These are phyloP conservation scores for Coracias cyanogaster DNA, from an alignment of 2,797 vertebrate species.

Conservation along the genomic window DNA sequence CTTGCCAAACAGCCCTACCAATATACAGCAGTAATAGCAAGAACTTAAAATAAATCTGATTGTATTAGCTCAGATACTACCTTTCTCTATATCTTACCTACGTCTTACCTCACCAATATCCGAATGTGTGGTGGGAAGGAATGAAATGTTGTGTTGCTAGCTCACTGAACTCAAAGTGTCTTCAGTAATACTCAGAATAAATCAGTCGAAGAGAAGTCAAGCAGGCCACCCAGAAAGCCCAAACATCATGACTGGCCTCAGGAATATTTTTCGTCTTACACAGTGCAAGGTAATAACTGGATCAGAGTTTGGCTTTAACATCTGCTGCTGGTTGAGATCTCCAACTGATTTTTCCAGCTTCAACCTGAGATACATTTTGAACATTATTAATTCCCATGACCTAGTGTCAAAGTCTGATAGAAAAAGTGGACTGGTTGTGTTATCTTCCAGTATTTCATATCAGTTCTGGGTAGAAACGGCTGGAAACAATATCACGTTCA, in stretches of 20 bases:
- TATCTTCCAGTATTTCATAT: constrained; percentile 59
- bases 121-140: not conserved
- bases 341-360: constrained; percentile 20
- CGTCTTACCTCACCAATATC: not conserved
- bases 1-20: not conserved
- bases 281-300: constrained; percentile 53
- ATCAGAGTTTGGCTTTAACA: constrained; percentile 49
- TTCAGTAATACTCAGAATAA: not conserved
- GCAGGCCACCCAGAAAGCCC: constrained; percentile 59
- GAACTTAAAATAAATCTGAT: not conserved
- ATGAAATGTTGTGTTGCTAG: not conserved
- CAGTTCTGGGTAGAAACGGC: constrained; percentile 47
- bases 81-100: not conserved
- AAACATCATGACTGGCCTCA: not conserved
- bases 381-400: constrained; percentile 54
- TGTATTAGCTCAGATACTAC: not conserved
- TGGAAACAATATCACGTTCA: constrained; percentile 61
- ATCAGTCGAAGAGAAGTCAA: not conserved
- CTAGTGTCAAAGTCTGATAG: constrained; percentile 52
- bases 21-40: not conserved
- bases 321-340: constrained; percentile 64
- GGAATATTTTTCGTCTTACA: constrained; percentile 21
- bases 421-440: constrained; percentile 45
- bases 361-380: constrained; percentile 41
- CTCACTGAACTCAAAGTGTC: not conserved